Conservation (phyloP, 2,797 vertebrate genomes). For the Sebastes oblongus region DNA sequence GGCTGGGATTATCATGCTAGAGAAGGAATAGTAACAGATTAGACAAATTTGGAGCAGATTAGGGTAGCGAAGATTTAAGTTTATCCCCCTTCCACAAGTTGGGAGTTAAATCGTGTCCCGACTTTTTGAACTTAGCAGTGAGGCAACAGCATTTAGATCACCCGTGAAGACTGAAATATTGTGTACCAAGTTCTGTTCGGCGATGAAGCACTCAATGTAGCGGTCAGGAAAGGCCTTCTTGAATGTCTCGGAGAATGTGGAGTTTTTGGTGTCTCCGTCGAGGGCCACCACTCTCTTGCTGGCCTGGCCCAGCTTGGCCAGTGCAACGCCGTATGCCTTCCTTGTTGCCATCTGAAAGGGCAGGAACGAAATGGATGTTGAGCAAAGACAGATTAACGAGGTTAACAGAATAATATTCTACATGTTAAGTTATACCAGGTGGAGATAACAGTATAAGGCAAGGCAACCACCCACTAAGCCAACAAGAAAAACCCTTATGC, state of each 20-base stretch:
- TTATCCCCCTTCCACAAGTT: slow-evolving; percentile 6
- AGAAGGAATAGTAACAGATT: slow-evolving; percentile 61
- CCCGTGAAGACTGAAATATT: neutral
- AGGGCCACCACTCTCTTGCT: slow-evolving; percentile 86
- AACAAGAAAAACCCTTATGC: neutral
- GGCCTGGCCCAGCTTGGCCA: slow-evolving; percentile 82
- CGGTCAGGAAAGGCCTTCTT: slow-evolving; percentile 87
- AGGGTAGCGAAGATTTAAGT: neutral
- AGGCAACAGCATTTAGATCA: neutral
- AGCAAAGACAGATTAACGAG: neutral
- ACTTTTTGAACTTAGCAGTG: neutral
- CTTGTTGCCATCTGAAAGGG: slow-evolving; percentile 83
- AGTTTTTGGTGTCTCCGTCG: slow-evolving; percentile 90
- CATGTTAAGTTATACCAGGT: neutral
- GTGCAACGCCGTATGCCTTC: slow-evolving; percentile 86
- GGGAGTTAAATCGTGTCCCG: neutral
- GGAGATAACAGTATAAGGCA: neutral
- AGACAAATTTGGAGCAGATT: slow-evolving; percentile 49
- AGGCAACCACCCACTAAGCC: neutral
- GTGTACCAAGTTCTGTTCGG: slow-evolving; percentile 83
- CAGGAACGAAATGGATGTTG: neutral
- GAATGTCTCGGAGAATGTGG: slow-evolving; percentile 88
- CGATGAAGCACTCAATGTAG: slow-evolving; percentile 91
- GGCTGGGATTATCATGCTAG: slow-evolving; percentile 11
- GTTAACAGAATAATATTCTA: neutral